These are phyloP conservation scores for Pampus argenteus DNA, from an alignment of 2,797 vertebrate genomes.

Conservation along the genomic window DNA sequence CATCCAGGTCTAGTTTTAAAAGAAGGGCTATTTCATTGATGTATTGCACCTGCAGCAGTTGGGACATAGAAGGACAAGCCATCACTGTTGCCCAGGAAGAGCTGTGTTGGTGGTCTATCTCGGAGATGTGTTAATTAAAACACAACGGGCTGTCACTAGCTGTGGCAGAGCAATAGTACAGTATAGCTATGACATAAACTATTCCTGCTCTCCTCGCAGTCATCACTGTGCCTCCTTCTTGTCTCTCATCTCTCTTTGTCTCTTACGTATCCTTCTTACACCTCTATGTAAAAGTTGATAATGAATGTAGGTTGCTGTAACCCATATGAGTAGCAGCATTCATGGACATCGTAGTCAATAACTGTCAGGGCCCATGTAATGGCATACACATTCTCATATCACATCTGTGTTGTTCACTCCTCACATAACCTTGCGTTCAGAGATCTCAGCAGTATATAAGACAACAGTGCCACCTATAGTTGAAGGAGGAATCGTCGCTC, in stretches of 20 bases:
- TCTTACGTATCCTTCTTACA: slow-evolving; percentile 30
- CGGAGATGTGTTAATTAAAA: slow-evolving; percentile 52
- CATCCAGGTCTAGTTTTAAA: slow-evolving; percentile 13
- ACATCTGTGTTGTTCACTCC: slow-evolving; percentile 48
- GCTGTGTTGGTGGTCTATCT: slow-evolving; percentile 24
- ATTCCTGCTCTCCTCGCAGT: slow-evolving; percentile 6
- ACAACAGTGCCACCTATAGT: slow-evolving; percentile 85
- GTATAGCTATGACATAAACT: slow-evolving; percentile 27
- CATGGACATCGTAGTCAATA: slow-evolving; percentile 48
- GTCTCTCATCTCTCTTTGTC: slow-evolving; percentile 31
- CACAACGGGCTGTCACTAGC: slow-evolving; percentile 33
- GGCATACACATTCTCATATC: slow-evolving; percentile 57
- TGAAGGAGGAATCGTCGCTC: slow-evolving; percentile 12
- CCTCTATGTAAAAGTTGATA: slow-evolving; percentile 39
- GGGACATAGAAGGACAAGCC: slow-evolving; percentile 28
- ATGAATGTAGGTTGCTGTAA: slow-evolving; percentile 66
- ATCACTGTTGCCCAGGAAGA: slow-evolving; percentile 10
- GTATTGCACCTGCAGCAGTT: slow-evolving; percentile 25
- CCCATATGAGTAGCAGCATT: slow-evolving; percentile 49
- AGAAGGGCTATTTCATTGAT: slow-evolving; percentile 19
- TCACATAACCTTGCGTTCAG: slow-evolving; percentile 26
- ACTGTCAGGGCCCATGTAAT: slow-evolving; percentile 57
- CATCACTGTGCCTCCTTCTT: not conserved
- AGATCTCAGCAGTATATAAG: slow-evolving; percentile 43
- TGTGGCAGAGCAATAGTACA: slow-evolving; percentile 31